Base-by-base conservation (phyloP, 2,888 invertebrate genomes). In the Lasiommata megera region DNA sequence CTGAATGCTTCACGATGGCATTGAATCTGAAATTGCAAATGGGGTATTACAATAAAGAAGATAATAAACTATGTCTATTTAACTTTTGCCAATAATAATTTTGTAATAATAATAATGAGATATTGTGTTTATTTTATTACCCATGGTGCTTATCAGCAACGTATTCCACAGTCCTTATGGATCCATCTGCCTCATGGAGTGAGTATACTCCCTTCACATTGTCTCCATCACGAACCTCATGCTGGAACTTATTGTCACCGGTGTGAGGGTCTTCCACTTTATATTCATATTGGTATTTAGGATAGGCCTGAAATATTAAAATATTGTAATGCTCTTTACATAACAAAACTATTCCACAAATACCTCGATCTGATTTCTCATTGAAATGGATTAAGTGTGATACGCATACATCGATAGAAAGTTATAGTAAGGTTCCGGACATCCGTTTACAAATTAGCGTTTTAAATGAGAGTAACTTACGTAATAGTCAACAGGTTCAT, bases 201-300 rank as follows among this genome's bases (percentile, higher is more conserved):
- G 92, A 89, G 74, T 94, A 94, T 46, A 93, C 92, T 36, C 94
- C 94, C 73, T 92, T 92, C 51, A 94, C 94, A 12, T 87, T 92
- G 67, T 94, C 92, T 6, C 94, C 94, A 80, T 93, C 92, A 12
- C 92, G 86, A 63, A 83, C 77, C 74, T 93, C 93, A 56, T 90
- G 85, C 67, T 93, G 93, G 79, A 86, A 92, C 77, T 93, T 93
- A 69, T 92, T 92, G 76, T 93, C 93, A 41, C 93, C 93, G 36
- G 93, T 93, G 63, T 93, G 92, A 18, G 91, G 91, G 61, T 93
- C 93, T 62, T 92, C 90, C n/a, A 92, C 92, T 72, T 92, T 92
- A 79, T 93, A 93, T 79, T 92, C 92, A 66, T 92, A 92, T 70
- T 92, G 89, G 76, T 93, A 92, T 78, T 92, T 92, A 18, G 93